Conservation (phyloP, 2,797 vertebrate genomes). For the Ptychobarbus kaznakovi region DNA sequence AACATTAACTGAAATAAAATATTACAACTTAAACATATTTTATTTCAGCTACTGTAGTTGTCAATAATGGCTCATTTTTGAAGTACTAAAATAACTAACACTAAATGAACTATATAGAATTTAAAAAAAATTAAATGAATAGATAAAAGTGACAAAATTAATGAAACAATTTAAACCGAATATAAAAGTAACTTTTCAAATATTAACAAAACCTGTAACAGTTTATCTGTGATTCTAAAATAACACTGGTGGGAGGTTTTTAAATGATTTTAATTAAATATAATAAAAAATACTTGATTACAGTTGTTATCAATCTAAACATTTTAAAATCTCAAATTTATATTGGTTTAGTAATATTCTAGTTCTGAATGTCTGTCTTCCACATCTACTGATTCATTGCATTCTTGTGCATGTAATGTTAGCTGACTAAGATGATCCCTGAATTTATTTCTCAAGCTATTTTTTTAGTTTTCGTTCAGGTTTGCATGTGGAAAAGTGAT, state of each 20-base stretch:
- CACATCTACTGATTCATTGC: not conserved
- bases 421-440: not conserved
- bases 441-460: not conserved
- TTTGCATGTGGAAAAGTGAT: conserved; percentile 13
- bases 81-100: not conserved
- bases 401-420: not conserved
- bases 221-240: not conserved
- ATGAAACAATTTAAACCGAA: not conserved
- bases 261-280: no score
- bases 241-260: not conserved
- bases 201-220: not conserved
- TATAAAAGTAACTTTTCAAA: not conserved
- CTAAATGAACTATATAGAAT: not conserved
- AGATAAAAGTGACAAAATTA: not conserved
- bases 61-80: not conserved
- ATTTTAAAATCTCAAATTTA: not conserved
- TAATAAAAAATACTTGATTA: not conserved
- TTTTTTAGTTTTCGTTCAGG: not conserved
- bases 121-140: not conserved
- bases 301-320: not conserved
- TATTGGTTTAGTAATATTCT: not conserved
- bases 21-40: not conserved
- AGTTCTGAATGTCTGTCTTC: not conserved
- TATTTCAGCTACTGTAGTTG: not conserved
- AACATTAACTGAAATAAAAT: not conserved